These are phyloP conservation scores for Tenualosa thibaudeaui DNA, from an alignment of 2,797 vertebrate species.

Conservation along the genomic window DNA sequence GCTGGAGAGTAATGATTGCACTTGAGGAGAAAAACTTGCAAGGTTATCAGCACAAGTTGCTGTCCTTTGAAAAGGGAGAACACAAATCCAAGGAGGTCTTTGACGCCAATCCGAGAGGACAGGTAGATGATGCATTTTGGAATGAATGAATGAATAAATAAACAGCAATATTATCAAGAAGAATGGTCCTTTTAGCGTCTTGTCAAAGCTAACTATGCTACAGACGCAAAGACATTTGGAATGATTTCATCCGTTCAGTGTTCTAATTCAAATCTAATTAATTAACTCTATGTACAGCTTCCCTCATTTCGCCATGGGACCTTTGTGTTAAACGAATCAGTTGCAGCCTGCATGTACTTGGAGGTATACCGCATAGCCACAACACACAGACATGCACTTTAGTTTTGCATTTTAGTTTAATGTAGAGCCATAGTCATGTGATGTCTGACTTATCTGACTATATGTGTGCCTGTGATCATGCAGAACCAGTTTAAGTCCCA, in stretches of 20 bases:
- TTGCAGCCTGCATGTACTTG: conserved; percentile 67
- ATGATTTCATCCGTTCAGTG: neutral
- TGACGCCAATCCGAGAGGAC: conserved; percentile 68
- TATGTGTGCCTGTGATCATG: conserved; percentile 14
- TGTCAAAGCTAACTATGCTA: too few relatives aligned
- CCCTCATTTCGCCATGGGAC: conserved; percentile 69
- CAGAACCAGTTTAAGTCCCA: conserved; percentile 71
- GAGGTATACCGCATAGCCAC: conserved; percentile 59
- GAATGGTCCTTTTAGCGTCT: neutral
- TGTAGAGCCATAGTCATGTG: neutral
- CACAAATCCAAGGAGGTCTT: conserved; percentile 62
- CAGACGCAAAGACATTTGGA: neutral
- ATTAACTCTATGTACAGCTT: conserved; percentile 52
- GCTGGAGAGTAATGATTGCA: conserved; percentile 68
- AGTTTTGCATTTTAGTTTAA: neutral
- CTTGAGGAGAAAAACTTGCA: conserved; percentile 73
- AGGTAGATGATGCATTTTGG: conserved; percentile 52
- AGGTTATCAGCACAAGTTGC: conserved; percentile 46
- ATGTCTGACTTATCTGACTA: neutral
- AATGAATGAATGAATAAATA: too few relatives aligned
- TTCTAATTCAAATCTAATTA: too few relatives aligned
- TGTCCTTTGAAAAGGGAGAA: neutral
- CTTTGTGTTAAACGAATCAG: conserved; percentile 67
- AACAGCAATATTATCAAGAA: neutral
- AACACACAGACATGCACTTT: neutral